Evolutionary conservation across 2,797 vertebrate species (phyloP).

Genomic region (Acropternis orthonyx): DNA sequence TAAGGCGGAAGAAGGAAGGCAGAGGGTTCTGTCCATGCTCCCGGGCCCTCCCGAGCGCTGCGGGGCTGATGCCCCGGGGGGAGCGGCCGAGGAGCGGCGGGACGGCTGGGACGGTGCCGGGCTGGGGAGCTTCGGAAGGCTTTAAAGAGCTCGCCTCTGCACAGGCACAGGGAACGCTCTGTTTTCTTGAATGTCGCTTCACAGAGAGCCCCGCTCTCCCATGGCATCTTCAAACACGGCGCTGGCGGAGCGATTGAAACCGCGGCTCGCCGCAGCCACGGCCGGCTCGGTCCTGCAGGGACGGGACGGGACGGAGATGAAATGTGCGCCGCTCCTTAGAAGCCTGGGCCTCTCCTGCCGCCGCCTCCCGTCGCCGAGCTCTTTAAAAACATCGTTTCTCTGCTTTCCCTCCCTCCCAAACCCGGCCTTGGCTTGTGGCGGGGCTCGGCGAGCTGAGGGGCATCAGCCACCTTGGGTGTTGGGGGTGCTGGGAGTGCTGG

Average conservation of each 20-base stretch:
- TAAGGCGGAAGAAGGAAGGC: background rate
- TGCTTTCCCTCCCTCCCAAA: background rate
- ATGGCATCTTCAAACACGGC: conserved; percentile 4
- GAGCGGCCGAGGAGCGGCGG: background rate
- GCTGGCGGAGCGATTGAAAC: background rate
- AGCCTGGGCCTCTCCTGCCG: background rate
- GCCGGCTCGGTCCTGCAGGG: background rate
- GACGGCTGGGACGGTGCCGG: background rate
- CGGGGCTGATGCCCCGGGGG: no score
- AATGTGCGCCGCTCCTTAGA: background rate
- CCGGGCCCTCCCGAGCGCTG: no score
- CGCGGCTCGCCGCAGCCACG: background rate
- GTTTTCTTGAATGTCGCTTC: background rate
- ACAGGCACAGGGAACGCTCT: background rate
- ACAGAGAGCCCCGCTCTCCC: conserved; percentile 20
- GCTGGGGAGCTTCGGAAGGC: background rate
- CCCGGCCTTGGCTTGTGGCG: background rate
- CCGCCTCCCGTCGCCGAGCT: background rate
- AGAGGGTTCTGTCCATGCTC: no score
- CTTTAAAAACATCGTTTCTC: background rate
- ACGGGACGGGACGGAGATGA: background rate
- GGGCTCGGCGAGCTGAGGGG: background rate
- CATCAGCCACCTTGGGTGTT: background rate
- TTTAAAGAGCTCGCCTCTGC: background rate
- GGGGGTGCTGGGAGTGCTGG: background rate